Percentiles rank a stretch among this genome's conserved stretches.
Conservation (phyloP, 2,888 invertebrate species). For the Venustoraphidia nigricollis region DNA sequence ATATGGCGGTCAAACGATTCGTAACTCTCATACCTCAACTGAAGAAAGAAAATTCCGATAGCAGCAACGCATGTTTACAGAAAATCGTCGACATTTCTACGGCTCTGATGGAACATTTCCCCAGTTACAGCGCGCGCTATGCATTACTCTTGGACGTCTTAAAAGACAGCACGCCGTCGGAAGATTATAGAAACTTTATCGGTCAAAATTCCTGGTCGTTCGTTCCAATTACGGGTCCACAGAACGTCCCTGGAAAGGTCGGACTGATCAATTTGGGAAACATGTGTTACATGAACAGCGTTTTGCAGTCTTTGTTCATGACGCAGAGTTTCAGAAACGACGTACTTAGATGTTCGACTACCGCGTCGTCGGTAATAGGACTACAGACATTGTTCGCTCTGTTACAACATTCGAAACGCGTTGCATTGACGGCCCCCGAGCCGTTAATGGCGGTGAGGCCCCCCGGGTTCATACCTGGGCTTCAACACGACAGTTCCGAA, state of each 20-base stretch:
- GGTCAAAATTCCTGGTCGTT: conserved; percentile 24
- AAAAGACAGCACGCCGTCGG: conserved; percentile 19
- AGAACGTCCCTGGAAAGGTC: conserved; percentile 35
- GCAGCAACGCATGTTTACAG: conserved; percentile 31
- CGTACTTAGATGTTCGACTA: conserved; percentile 38
- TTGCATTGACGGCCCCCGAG: conserved; percentile 53
- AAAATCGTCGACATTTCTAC: conserved; percentile 42
- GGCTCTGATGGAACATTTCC: conserved; percentile 35
- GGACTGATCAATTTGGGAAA: conserved; percentile 74
- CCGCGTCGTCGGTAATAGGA: conserved; percentile 35
- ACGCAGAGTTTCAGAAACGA: conserved; percentile 63
- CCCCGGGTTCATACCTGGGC: conserved; percentile 57
- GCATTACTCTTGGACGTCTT: conserved; percentile 22
- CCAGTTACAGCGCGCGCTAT: conserved; percentile 22
- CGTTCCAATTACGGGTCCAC: conserved; percentile 10
- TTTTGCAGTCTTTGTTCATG: conserved; percentile 69
- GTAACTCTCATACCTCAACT: conserved; percentile 34
- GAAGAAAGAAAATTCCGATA: conserved; percentile 38
- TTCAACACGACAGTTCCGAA: conserved; percentile 82
- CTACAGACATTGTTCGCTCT: conserved; percentile 61
- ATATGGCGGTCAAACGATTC: conserved; percentile 37
- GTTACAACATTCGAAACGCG: conserved; percentile 48
- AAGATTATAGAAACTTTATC: conserved; percentile 20
- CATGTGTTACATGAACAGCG: conserved; percentile 82
- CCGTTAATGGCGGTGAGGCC: conserved; percentile 58